Percentiles rank a stretch among this genome's conserved stretches.
phyloP scores from a whole-genome alignment of 1,140 invertebrate genomes.

The Drosophila navojoa region DNA sequence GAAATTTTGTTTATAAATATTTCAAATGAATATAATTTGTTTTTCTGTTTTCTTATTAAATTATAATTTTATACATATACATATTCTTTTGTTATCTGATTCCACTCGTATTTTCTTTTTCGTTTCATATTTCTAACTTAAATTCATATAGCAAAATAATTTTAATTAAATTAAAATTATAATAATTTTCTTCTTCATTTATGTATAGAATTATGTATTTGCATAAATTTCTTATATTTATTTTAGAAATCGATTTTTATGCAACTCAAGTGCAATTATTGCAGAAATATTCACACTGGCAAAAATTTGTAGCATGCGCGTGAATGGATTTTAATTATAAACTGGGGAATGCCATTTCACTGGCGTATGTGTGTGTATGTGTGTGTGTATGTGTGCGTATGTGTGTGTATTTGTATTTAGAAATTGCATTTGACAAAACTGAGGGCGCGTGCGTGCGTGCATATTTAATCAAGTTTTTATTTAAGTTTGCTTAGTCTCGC shows the following conservation, averaged over 20 bases:
- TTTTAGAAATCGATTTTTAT: background rate
- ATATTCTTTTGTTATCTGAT: too few relatives aligned
- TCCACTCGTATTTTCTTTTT: too few relatives aligned
- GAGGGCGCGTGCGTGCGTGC: slow-evolving; percentile 37
- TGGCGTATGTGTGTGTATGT: slow-evolving; percentile 6
- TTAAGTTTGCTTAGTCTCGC: slow-evolving; percentile 19
- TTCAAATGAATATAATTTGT: too few relatives aligned
- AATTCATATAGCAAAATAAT: too few relatives aligned
- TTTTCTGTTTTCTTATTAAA: too few relatives aligned
- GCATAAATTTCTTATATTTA: background rate
- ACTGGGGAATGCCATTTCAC: slow-evolving; percentile 10
- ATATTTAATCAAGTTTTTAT: slow-evolving; percentile 53
- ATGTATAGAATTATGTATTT: too few relatives aligned
- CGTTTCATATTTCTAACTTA: too few relatives aligned
- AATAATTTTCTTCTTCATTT: too few relatives aligned
- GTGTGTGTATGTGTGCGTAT: slow-evolving; percentile 1
- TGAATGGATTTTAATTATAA: slow-evolving; percentile 43
- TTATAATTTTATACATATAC: too few relatives aligned
- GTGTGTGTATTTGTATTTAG: background rate
- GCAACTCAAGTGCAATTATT: slow-evolving; percentile 4
- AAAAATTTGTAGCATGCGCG: slow-evolving; percentile 18
- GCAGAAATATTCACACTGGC: slow-evolving; percentile 1
- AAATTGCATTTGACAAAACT: slow-evolving; percentile 50
- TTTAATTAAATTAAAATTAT: too few relatives aligned
- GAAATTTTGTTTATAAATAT: too few relatives aligned